Evolutionary conservation across 1,140 invertebrate species (phyloP).

Genomic region (Tetranychus cinnabarinus): DNA sequence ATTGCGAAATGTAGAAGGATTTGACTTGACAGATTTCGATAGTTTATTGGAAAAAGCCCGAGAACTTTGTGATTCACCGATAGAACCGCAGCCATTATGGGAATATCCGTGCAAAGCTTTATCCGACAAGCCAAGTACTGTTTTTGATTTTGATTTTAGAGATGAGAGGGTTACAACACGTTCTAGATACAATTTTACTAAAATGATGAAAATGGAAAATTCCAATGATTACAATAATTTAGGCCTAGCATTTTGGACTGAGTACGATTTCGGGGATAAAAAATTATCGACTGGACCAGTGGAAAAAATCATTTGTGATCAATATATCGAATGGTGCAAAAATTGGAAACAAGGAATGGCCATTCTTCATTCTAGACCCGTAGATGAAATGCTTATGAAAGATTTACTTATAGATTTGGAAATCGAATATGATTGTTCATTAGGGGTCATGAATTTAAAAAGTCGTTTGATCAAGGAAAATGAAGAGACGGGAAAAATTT

Average conservation of each 20-base stretch:
- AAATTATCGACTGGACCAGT: not conserved
- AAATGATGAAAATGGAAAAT: not conserved
- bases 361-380: no score
- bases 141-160: slow-evolving; percentile 4
- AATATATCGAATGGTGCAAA: not conserved
- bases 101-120: slow-evolving; percentile 8
- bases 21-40: slow-evolving; percentile 63
- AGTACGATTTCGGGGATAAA: not conserved
- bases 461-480: no score
- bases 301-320: not conserved
- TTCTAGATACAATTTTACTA: not conserved
- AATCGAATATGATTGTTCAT: no score
- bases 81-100: slow-evolving; percentile 7
- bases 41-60: slow-evolving; percentile 36
- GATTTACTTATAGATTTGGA: no score
- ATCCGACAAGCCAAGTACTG: not conserved
- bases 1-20: slow-evolving; percentile 50
- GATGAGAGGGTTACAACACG: not conserved
- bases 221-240: not conserved
- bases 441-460: no score
- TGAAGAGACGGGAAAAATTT: no score
- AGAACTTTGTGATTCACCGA: not conserved
- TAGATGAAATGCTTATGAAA: no score
- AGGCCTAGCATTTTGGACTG: slow-evolving; percentile 2
- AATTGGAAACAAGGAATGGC: slow-evolving; percentile 1